Conservation (phyloP, 2,797 vertebrate genomes). For the Harpagifer antarcticus region DNA sequence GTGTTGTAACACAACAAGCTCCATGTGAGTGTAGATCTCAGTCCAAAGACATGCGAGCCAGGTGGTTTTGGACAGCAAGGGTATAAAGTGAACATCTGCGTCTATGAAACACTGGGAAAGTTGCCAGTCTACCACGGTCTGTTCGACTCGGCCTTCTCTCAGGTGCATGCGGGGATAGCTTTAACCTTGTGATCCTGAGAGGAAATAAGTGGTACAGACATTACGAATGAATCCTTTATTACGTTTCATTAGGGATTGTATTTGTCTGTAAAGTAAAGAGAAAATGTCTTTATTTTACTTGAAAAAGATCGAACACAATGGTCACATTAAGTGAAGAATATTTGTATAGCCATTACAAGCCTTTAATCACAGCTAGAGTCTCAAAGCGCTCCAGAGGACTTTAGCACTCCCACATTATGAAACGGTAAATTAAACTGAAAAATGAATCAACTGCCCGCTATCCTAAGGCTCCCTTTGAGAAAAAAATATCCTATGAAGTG, state of each 20-base stretch:
- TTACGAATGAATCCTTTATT: slow-evolving; percentile 14
- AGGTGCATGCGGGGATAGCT: slow-evolving; percentile 20
- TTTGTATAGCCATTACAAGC: slow-evolving; percentile 35
- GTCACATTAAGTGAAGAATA: slow-evolving; percentile 31
- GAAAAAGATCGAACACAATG: slow-evolving; percentile 35
- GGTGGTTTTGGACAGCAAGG: slow-evolving; percentile 33
- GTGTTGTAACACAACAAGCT: slow-evolving; percentile 8
- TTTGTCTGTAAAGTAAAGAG: slow-evolving; percentile 31
- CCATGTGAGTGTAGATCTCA: slow-evolving; percentile 16
- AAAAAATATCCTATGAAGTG: background rate
- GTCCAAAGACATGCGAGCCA: slow-evolving; percentile 13
- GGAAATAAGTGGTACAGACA: slow-evolving; percentile 17
- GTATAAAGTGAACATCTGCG: slow-evolving; percentile 44
- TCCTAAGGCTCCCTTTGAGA: slow-evolving; percentile 13
- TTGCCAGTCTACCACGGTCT: slow-evolving; percentile 25
- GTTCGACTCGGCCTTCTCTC: slow-evolving; percentile 7
- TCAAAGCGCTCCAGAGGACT: slow-evolving; percentile 28
- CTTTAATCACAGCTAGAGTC: slow-evolving; percentile 22
- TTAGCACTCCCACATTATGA: slow-evolving; percentile 15
- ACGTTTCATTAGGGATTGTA: background rate
- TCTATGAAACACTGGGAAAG: slow-evolving; percentile 38
- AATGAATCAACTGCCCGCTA: slow-evolving; percentile 26
- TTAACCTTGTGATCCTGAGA: slow-evolving; percentile 33
- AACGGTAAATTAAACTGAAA: slow-evolving; percentile 40
- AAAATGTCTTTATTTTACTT: slow-evolving; percentile 37